Conservation (phyloP, 2,888 invertebrate species). For the Sepioteuthis lessoniana region DNA sequence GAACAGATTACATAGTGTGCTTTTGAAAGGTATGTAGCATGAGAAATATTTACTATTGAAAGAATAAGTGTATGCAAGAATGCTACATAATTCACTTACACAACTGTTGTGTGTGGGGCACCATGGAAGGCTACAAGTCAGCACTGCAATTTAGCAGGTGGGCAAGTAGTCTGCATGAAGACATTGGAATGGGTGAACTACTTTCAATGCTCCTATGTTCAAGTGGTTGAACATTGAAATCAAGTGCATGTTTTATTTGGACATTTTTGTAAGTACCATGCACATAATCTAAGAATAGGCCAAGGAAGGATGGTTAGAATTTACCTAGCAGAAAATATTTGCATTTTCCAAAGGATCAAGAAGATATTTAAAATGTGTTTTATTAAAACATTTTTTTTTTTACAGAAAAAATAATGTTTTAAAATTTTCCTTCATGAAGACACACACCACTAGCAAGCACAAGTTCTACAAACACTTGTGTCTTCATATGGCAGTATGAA, state of each 20-base stretch:
- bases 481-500: conserved; percentile 33
- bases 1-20: neutral
- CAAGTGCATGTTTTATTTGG: neutral
- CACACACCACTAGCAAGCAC: conserved; percentile 25
- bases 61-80: neutral
- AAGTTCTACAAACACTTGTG: neutral
- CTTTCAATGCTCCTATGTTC: neutral
- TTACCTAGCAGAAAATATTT: neutral
- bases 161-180: conserved; percentile 33
- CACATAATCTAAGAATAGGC: conserved; percentile 33
- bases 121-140: conserved; percentile 11
- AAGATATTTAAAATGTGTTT: neutral
- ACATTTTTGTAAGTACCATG: conserved; percentile 16
- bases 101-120: conserved; percentile 33
- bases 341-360: neutral
- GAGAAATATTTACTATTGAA: neutral
- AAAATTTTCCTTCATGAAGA: conserved; percentile 1
- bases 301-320: neutral
- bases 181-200: conserved; percentile 33
- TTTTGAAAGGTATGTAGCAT: neutral
- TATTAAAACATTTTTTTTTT: neutral
- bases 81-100: neutral
- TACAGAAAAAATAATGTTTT: neutral
- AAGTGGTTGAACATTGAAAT: neutral
- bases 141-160: neutral